These are phyloP conservation scores for Drosophila buzzatii DNA, from an alignment of 2,888 invertebrate species.

Conservation along the genomic window DNA sequence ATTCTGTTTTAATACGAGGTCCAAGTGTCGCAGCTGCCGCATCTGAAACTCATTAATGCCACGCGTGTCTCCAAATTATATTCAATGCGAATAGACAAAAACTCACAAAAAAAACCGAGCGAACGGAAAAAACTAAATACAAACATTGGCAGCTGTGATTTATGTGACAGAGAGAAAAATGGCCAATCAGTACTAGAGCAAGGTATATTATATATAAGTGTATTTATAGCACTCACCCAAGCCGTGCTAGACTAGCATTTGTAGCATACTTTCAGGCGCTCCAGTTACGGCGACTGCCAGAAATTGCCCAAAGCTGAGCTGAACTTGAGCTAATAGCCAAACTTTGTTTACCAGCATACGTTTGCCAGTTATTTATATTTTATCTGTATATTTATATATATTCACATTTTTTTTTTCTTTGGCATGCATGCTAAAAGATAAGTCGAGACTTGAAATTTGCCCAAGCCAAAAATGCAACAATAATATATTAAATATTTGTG, in stretches of 20 bases:
- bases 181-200: neutral
- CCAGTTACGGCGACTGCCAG: neutral
- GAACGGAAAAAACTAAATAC: neutral
- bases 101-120: conserved; percentile 4
- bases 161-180: conserved; percentile 28
- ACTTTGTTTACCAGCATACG: neutral
- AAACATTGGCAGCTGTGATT: conserved; percentile 72
- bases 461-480: neutral
- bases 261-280: conserved; percentile 7
- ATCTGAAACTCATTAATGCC: conserved; percentile 73
- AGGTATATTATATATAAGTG: conserved; percentile 3
- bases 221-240: neutral
- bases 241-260: neutral
- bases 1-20: conserved; percentile 48
- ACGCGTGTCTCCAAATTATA: conserved; percentile 38
- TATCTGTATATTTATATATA: neutral
- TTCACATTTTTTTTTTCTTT: neutral
- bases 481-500: conserved; percentile 3
- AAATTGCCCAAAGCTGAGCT: neutral
- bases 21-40: conserved; percentile 73
- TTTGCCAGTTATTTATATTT: conserved; percentile 2
- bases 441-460: conserved; percentile 30
- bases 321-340: neutral
- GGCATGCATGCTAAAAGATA: conserved; percentile 37
- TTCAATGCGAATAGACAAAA: conserved; percentile 11